These are phyloP conservation scores for Folsomia manolachei DNA, from an alignment of 2,888 invertebrate species.

Conservation along the genomic window DNA sequence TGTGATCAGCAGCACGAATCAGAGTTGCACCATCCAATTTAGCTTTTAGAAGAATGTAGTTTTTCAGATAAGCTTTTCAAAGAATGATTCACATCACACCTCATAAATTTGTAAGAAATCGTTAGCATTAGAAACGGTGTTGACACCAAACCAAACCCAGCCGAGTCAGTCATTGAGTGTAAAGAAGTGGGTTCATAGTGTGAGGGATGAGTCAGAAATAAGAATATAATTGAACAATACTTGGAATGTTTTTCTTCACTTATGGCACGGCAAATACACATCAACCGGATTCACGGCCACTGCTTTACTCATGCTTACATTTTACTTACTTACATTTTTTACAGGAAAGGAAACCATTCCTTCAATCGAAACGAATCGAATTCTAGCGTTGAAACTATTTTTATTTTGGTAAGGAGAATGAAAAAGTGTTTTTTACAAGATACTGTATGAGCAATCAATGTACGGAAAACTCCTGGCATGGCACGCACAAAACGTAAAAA, in stretches of 20 bases:
- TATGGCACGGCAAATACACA: background rate
- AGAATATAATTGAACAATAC: background rate
- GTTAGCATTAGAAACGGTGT: background rate
- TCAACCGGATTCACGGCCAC: background rate
- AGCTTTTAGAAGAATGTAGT: no score
- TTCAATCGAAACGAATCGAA: background rate
- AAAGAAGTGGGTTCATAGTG: background rate
- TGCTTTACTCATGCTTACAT: background rate
- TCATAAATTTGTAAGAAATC: background rate
- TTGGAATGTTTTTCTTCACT: background rate
- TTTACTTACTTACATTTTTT: background rate
- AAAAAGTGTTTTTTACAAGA: background rate
- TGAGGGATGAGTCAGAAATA: background rate
- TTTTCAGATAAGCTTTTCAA: no score
- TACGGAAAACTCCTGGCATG: background rate
- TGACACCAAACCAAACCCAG: background rate
- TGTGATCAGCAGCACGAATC: no score
- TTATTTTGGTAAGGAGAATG: no score
- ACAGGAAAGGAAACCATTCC: background rate
- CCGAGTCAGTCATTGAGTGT: background rate
- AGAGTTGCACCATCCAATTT: no score
- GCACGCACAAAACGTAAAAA: background rate
- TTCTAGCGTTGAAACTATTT: background rate
- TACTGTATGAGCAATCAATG: no score
- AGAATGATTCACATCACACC: background rate